Percentiles rank a stretch among this genome's conserved stretches.
phyloP scores from a whole-genome alignment of 2,888 invertebrate species.

The Dryobotodes eremita region DNA sequence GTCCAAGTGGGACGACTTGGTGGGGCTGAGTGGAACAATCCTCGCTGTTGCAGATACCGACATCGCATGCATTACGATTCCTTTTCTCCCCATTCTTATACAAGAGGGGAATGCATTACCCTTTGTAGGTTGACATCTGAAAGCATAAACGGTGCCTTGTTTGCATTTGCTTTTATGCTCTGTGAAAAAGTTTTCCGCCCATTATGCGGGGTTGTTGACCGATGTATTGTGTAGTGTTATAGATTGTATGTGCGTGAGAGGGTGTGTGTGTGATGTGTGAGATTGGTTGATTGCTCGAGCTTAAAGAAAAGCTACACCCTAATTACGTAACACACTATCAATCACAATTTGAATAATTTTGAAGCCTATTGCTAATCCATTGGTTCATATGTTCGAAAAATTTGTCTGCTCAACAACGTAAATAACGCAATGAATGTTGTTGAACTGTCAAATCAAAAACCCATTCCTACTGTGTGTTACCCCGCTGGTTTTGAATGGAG shows the following conservation, averaged over 20 bases:
- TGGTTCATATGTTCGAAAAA: no score
- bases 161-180: constrained; percentile 71
- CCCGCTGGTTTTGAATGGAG: neutral
- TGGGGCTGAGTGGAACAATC: constrained; percentile 10
- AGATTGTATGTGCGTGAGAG: neutral
- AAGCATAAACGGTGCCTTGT: constrained; percentile 72
- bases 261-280: neutral
- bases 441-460: no score
- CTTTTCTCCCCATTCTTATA: constrained; percentile 70
- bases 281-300: constrained; percentile 1
- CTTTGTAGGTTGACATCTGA: constrained; percentile 77
- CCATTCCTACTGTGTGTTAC: no score
- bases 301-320: neutral
- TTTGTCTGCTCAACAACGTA: no score
- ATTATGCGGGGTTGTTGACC: constrained; percentile 65
- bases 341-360: no score
- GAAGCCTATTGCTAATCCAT: no score
- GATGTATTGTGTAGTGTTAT: constrained; percentile 18
- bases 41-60: constrained; percentile 47
- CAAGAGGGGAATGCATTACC: constrained; percentile 77
- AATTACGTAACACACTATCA: no score
- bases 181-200: constrained; percentile 63
- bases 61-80: constrained; percentile 66
- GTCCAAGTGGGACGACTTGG: neutral
- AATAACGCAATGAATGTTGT: no score